Evolutionary conservation across 2,113 vertebrate genomes (phyloP).

Genomic region (Pachypanchax playfairii): DNA sequence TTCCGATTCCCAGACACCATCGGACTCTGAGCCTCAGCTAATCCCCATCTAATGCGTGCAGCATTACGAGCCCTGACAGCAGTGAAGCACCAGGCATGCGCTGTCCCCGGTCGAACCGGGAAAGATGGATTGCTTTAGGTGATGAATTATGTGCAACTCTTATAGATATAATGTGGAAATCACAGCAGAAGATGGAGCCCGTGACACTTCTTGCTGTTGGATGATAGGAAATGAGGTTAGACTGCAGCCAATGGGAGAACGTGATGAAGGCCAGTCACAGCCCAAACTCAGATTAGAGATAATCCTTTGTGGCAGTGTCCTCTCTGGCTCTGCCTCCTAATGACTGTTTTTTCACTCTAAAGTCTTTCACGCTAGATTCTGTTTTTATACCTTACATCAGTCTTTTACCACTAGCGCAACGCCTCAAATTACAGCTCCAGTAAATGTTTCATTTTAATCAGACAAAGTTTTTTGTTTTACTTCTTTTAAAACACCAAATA

Average conservation of each 20-base stretch:
- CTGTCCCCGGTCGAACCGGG: background rate
- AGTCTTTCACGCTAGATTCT: background rate
- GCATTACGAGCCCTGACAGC: slow-evolving; percentile 11
- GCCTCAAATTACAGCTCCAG: background rate
- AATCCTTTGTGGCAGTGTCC: slow-evolving; percentile 63
- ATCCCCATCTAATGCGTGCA: slow-evolving; percentile 31
- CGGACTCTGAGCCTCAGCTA: slow-evolving; percentile 38
- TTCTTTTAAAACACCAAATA: no score
- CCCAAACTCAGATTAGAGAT: slow-evolving; percentile 70
- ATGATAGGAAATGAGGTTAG: slow-evolving; percentile 57
- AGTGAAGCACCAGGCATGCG: slow-evolving; percentile 5
- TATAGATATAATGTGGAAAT: slow-evolving; percentile 3
- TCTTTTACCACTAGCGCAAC: background rate
- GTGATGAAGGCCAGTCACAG: slow-evolving; percentile 29
- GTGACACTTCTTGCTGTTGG: slow-evolving; percentile 35
- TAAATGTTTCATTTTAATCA: background rate
- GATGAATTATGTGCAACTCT: slow-evolving; percentile 25
- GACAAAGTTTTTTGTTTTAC: background rate
- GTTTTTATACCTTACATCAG: slow-evolving; percentile 3
- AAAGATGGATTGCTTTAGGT: slow-evolving; percentile 22
- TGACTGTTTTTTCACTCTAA: slow-evolving; percentile 28
- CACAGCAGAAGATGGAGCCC: slow-evolving; percentile 34
- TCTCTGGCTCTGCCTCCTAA: slow-evolving; percentile 12
- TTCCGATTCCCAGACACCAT: slow-evolving; percentile 31
- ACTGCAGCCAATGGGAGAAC: slow-evolving; percentile 56